Conservation (phyloP, 2,113 vertebrate species). For the Zosterops pallidus region DNA sequence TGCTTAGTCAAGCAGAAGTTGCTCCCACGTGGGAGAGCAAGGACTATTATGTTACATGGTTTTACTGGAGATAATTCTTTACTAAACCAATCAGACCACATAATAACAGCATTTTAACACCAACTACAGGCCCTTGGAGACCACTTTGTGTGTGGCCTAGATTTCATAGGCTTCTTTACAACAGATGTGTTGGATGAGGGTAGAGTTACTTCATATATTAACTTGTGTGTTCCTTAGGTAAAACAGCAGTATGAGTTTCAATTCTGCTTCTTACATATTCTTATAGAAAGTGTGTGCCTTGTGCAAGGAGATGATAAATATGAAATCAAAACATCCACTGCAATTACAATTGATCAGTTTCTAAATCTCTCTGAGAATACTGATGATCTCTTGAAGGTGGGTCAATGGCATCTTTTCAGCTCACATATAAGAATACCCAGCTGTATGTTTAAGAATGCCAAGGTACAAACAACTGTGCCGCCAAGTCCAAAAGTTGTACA, state of each 20-base stretch:
- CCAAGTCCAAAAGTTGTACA: neutral
- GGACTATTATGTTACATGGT: slow-evolving; percentile 55
- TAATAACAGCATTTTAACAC: slow-evolving; percentile 74
- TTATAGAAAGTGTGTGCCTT: neutral
- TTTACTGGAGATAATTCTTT: slow-evolving; percentile 69
- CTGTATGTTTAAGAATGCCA: neutral
- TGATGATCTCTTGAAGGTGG: neutral
- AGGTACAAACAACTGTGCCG: neutral
- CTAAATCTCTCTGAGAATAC: neutral
- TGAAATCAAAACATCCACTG: neutral
- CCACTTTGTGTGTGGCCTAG: slow-evolving; percentile 76
- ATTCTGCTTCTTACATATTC: slow-evolving; percentile 1
- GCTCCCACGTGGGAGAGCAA: slow-evolving; percentile 33
- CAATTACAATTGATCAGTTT: neutral
- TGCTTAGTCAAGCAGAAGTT: slow-evolving; percentile 30
- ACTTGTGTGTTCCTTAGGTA: slow-evolving; percentile 54
- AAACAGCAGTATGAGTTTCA: slow-evolving; percentile 18
- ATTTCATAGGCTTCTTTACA: slow-evolving; percentile 69
- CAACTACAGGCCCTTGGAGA: slow-evolving; percentile 65
- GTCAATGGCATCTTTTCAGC: neutral
- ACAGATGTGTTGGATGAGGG: slow-evolving; percentile 73
- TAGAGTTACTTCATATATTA: slow-evolving; percentile 70
- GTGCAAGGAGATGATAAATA: neutral
- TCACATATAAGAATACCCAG: fast-evolving
- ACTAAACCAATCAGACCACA: slow-evolving; percentile 71